Percentiles rank a stretch among this genome's conserved stretches.
Conservation (phyloP, 2,888 invertebrate genomes). For the Torymus tubicola region DNA sequence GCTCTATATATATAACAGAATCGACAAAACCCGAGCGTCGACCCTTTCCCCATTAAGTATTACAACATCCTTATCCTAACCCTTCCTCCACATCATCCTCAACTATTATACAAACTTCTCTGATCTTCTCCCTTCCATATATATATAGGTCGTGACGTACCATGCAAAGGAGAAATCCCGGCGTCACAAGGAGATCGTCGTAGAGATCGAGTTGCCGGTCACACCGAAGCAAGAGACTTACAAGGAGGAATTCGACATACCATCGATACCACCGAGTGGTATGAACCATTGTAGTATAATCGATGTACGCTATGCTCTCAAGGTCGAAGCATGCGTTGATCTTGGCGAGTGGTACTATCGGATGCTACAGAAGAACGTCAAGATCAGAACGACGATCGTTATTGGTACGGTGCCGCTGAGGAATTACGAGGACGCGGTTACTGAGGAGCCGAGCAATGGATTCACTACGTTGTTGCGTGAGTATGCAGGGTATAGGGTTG, state of each 20-base stretch:
- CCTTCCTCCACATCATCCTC: not conserved
- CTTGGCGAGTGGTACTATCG: slow-evolving; percentile 71
- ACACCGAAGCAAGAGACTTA: slow-evolving; percentile 60
- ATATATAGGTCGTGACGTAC: slow-evolving; percentile 68
- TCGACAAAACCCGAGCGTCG: too few species aligned
- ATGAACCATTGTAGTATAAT: slow-evolving; percentile 71
- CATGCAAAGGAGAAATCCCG: slow-evolving; percentile 67
- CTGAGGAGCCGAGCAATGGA: not conserved
- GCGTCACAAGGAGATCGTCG: slow-evolving; percentile 70
- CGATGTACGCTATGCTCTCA: slow-evolving; percentile 72
- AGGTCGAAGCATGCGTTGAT: slow-evolving; percentile 70
- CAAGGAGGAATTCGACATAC: slow-evolving; percentile 67
- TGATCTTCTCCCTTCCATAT: not conserved
- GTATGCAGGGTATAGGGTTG: too few species aligned
- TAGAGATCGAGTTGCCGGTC: slow-evolving; percentile 68
- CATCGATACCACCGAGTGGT: slow-evolving; percentile 73
- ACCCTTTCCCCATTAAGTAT: too few species aligned
- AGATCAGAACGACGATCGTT: slow-evolving; percentile 66
- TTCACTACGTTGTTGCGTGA: too few species aligned
- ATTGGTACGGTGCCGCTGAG: slow-evolving; percentile 68
- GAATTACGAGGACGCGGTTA: slow-evolving; percentile 65
- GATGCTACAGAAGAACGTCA: slow-evolving; percentile 70
- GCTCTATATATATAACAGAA: too few species aligned
- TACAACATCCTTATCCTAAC: not conserved
- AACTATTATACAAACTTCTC: too few species aligned